A percentile compares a stretch with the other conserved stretches of the same genome.
Conservation (phyloP, 2,888 invertebrate species). For the Diaperis boleti region DNA sequence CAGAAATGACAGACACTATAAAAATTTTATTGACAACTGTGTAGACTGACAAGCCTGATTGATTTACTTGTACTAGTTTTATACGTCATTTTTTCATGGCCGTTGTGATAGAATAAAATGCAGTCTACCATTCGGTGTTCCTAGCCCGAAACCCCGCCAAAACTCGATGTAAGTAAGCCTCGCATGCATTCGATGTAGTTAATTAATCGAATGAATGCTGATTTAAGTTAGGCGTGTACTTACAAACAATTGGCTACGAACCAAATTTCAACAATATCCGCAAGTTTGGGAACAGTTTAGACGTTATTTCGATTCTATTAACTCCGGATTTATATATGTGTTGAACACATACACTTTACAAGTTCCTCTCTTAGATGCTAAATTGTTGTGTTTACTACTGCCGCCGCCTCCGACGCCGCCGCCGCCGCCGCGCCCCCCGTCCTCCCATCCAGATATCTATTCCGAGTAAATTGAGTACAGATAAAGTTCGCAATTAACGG, state of each 20-base stretch:
- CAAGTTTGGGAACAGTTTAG: constrained; percentile 58
- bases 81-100: too few relatives aligned
- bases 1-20: too few relatives aligned
- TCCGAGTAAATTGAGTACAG: constrained; percentile 45
- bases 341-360: constrained; percentile 56
- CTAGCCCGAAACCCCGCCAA: too few relatives aligned
- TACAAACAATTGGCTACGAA: constrained; percentile 65
- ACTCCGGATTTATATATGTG: constrained; percentile 63
- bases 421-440: constrained; percentile 21
- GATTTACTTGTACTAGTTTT: too few relatives aligned
- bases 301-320: constrained; percentile 65
- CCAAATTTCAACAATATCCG: constrained; percentile 64
- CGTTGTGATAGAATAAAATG: too few relatives aligned
- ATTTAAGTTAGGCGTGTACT: constrained; percentile 64
- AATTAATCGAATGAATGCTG: constrained; percentile 65
- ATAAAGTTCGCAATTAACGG: constrained; percentile 45
- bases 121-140: too few relatives aligned
- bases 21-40: too few relatives aligned
- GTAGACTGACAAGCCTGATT: too few relatives aligned
- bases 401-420: constrained; percentile 34
- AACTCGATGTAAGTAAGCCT: too few relatives aligned
- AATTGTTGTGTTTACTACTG: constrained; percentile 48
- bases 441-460: constrained; percentile 41
- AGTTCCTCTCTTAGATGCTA: constrained; percentile 50
- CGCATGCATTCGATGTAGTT: constrained; percentile 47